A percentile compares a stretch with the other conserved stretches of the same genome.
Evolutionary conservation across 2,113 vertebrate genomes (phyloP).

Genomic region (Corythaixoides concolor): DNA sequence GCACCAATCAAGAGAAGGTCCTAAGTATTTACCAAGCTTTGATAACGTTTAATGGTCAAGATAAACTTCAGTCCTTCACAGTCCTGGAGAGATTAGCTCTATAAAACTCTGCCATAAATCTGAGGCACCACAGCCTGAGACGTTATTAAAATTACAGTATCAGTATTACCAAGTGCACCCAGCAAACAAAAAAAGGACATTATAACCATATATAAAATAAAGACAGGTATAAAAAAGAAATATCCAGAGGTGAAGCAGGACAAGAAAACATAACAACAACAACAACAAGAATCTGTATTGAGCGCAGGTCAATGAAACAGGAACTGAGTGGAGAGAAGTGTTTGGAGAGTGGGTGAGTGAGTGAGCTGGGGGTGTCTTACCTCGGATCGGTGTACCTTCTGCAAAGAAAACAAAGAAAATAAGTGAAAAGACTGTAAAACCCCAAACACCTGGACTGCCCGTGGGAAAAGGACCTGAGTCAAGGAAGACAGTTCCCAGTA

Average conservation of each 20-base stretch:
- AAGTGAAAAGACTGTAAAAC: constrained; percentile 71
- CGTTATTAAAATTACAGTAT: neutral
- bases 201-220: constrained; percentile 52
- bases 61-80: constrained; percentile 40
- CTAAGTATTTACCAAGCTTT: constrained; percentile 8
- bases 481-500: constrained; percentile 44
- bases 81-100: constrained; percentile 34
- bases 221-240: constrained; percentile 44
- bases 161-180: constrained; percentile 23
- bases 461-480: constrained; percentile 63
- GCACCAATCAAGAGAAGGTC: constrained; percentile 8
- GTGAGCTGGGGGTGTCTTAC: constrained; percentile 82
- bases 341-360: constrained; percentile 47
- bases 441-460: constrained; percentile 49
- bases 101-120: constrained; percentile 50
- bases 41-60: constrained; percentile 2
- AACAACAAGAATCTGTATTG: neutral
- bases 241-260: constrained; percentile 34
- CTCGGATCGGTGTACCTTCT: constrained; percentile 99
- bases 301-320: constrained; percentile 45
- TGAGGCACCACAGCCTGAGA: constrained; percentile 3
- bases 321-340: constrained; percentile 58
- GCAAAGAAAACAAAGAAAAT: constrained; percentile 83
- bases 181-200: constrained; percentile 53
- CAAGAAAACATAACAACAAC: constrained; percentile 22